Evolutionary conservation across 2,113 vertebrate species (phyloP).

Genomic region (Stegostoma tigrinum): DNA sequence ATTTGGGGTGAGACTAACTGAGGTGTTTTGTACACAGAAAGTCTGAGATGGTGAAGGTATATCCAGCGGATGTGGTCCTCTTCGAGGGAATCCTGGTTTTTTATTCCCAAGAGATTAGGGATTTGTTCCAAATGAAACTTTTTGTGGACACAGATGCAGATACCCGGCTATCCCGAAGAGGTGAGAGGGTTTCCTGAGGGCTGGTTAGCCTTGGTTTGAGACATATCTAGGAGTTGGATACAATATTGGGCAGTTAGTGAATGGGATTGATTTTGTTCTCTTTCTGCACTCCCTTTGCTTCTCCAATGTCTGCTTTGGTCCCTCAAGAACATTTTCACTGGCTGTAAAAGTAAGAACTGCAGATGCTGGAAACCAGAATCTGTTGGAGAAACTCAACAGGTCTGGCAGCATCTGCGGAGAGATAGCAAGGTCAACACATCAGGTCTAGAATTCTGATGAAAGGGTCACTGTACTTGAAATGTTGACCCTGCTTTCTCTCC

Average conservation of each 20-base stretch:
- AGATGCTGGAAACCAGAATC: too few relatives aligned
- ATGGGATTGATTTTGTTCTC: background rate
- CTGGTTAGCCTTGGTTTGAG: background rate
- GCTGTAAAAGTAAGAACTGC: too few relatives aligned
- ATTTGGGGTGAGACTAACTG: background rate
- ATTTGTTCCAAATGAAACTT: slow-evolving; percentile 39
- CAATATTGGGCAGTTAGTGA: background rate
- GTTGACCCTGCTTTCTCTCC: too few relatives aligned
- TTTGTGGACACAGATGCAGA: slow-evolving; percentile 39
- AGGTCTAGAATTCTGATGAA: too few relatives aligned
- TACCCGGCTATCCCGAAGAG: slow-evolving; percentile 36
- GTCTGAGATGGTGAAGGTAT: slow-evolving; percentile 27
- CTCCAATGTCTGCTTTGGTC: background rate
- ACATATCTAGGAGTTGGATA: background rate
- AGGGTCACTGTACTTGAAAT: too few relatives aligned
- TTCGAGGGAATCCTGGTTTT: slow-evolving; percentile 39
- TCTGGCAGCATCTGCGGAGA: too few relatives aligned
- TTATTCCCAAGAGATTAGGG: slow-evolving; percentile 37
- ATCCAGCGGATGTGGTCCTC: slow-evolving; percentile 37
- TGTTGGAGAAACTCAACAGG: too few relatives aligned
- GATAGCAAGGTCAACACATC: too few relatives aligned
- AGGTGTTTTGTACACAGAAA: background rate
- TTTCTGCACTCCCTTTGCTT: background rate
- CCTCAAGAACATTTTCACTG: background rate
- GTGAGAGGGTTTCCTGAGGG: background rate